These are phyloP conservation scores for Campylorhamphus procurvoides DNA, from an alignment of 2,113 vertebrate species.

Conservation along the genomic window DNA sequence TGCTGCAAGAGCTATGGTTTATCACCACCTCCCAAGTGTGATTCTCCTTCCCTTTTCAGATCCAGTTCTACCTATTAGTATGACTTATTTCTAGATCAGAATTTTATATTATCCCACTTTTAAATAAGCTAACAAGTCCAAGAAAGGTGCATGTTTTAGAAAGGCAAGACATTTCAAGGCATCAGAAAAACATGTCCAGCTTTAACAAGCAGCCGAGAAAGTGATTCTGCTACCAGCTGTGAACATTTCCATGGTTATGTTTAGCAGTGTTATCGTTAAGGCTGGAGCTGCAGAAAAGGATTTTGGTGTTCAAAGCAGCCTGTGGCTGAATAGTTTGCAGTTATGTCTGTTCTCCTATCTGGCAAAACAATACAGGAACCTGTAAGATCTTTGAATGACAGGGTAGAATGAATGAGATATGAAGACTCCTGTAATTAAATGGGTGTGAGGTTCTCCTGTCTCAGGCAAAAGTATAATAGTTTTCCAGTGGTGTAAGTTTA, in stretches of 20 bases:
- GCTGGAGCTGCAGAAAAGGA: not conserved
- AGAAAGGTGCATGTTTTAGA: not conserved
- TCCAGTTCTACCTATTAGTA: not conserved
- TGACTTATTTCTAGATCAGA: not conserved
- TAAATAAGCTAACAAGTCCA: not conserved
- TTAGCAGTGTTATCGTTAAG: not conserved
- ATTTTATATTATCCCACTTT: not conserved
- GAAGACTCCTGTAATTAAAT: not conserved
- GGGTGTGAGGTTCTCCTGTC: not conserved
- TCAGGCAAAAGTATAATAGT: not conserved
- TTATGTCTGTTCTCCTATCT: not conserved
- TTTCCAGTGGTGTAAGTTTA: not conserved
- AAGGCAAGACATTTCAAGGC: not conserved
- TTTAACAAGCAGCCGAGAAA: not conserved
- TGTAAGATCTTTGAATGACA: not conserved
- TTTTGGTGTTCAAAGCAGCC: not conserved
- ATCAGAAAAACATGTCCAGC: not conserved
- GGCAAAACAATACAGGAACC: not conserved
- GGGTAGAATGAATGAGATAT: not conserved
- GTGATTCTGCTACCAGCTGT: not conserved
- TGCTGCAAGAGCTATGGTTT: not conserved
- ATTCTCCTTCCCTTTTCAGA: not conserved
- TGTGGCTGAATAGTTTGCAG: not conserved
- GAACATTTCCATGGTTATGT: not conserved
- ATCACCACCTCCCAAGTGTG: rapidly evolving